Evolutionary conservation across 2,113 vertebrate genomes (phyloP), one percentile per base, ranked within the genome.

Genomic region (Agapornis roseicollis): DNA sequence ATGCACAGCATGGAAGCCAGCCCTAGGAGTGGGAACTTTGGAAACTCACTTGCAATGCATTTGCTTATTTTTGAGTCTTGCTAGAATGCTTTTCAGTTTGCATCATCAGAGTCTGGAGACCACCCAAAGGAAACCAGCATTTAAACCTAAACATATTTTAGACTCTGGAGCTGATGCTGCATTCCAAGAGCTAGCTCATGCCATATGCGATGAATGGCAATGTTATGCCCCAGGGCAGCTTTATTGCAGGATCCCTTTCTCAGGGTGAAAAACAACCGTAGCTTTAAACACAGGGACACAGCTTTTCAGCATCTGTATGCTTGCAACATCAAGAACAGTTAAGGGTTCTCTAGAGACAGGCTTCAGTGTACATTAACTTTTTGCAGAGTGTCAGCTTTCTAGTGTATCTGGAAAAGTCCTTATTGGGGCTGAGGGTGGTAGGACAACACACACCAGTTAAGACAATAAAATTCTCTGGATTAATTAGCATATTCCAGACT

Each of bases 291-390:
- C 85, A 28, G 27, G 18, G 24, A 82, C 31, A 70, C 49, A 80
- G 60, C 35, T 91, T 91, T 88, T 88, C 81, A 85, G 60, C 68
- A 83, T 89, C 83, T 89, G 50, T 71, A 42, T 47, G 20, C 50
- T 65, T 88, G 50, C 68, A 90, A 47, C 44, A 60, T 74, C 87
- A 76, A 73, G 46, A 44, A 83, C 11, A 3, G 69, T 70, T 70
- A 83, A 95, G 39, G 24, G 46, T 55, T 85, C 78, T 89, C 85
- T 55, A 66, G 91, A 78, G 91, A 35, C 23, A 85, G 11, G 41
- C 94, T 96, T 91, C 71, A 88, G 71, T 20, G 42, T 60, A 90
- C 68, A 66, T 95, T 95, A 95, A 91, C 82, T 89, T 93, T 93
- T 52, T 65, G 16, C 37, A 60, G 24, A 23, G 44, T 41, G 66